Conservation (phyloP, 2,797 vertebrate species). For the Oreochromis mossambicus region DNA sequence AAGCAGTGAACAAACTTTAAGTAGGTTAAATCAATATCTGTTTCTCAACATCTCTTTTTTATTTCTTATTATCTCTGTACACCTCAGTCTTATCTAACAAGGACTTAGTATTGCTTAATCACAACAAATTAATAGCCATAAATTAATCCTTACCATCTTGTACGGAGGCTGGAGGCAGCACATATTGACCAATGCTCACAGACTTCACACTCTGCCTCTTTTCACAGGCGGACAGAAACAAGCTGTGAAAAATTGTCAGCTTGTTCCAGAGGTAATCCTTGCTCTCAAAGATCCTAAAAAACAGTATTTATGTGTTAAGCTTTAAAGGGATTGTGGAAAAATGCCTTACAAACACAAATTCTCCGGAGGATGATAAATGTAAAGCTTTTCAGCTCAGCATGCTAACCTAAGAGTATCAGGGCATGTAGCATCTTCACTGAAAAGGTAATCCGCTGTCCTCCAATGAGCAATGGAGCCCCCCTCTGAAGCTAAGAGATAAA, state of each 20-base stretch:
- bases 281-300: conserved; percentile 83
- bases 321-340: neutral
- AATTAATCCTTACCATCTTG: conserved; percentile 81
- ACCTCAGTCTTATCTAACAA: neutral
- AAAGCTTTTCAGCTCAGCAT: conserved; percentile 38
- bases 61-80: neutral
- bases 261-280: conserved; percentile 81
- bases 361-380: neutral
- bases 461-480: conserved; percentile 69
- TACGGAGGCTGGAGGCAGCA: conserved; percentile 86
- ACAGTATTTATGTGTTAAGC: neutral
- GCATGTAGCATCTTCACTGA: conserved; percentile 85
- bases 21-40: neutral
- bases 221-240: conserved; percentile 76
- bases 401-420: conserved; percentile 84
- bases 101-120: neutral
- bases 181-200: conserved; percentile 83
- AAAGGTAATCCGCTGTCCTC: conserved; percentile 82
- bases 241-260: conserved; percentile 87
- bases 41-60: neutral
- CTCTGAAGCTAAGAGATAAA: conserved; percentile 69
- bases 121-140: neutral
- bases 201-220: conserved; percentile 62
- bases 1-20: neutral
- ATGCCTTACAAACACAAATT: neutral